Conservation (phyloP, 2,113 vertebrate species). For the Alces alces region DNA sequence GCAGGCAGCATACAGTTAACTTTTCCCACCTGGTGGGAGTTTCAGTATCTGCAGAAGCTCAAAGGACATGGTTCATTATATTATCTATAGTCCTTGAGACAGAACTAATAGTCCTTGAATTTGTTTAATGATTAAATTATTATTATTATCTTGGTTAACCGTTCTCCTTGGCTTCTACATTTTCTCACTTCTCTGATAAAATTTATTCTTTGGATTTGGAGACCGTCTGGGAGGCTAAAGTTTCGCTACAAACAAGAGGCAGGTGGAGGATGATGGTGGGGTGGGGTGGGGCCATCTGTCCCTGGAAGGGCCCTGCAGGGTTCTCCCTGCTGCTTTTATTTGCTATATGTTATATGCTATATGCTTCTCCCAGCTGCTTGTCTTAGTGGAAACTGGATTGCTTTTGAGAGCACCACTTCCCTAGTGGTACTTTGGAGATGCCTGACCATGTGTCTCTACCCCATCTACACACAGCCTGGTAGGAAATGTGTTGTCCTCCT, state of each 20-base stretch:
- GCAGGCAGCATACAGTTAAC: background rate
- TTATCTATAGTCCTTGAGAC: background rate
- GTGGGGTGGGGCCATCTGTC: background rate
- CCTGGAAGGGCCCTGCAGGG: background rate
- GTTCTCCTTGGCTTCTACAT: background rate
- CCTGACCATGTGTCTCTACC: background rate
- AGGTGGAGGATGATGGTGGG: background rate
- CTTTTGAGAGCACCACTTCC: no score
- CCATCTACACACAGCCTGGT: fast-evolving
- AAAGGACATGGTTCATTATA: background rate
- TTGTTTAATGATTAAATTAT: background rate
- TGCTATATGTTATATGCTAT: background rate
- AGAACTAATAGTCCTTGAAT: background rate
- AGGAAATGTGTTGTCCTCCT: background rate
- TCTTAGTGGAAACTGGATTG: background rate
- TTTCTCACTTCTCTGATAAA: background rate
- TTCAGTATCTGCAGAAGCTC: background rate
- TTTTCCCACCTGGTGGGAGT: background rate
- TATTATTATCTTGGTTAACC: background rate
- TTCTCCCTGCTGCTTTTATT: background rate
- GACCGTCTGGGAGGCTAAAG: background rate
- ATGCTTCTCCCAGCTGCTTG: background rate
- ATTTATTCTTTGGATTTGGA: background rate
- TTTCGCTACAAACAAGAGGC: background rate
- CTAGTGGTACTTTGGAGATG: background rate